Evolutionary conservation across 2,113 vertebrate species (phyloP).

Genomic region (Tetrax tetrax): DNA sequence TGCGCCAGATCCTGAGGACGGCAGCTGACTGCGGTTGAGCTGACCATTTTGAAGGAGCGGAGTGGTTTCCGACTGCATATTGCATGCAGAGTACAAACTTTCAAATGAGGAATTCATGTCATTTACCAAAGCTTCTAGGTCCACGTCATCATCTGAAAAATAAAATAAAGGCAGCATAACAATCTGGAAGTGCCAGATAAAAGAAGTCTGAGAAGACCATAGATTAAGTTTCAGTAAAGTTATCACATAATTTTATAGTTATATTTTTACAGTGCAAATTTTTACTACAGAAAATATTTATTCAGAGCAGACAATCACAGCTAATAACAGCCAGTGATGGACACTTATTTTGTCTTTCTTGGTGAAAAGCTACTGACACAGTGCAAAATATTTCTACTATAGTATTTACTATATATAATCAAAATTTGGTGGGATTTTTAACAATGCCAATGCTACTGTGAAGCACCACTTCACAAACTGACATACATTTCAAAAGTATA

Average conservation of each 20-base stretch:
- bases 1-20: conserved; percentile 13
- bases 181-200: background rate
- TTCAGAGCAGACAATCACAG: background rate
- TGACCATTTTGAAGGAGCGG: conserved; percentile 90
- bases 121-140: conserved; percentile 91
- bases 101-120: conserved; percentile 94
- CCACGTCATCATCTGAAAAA: conserved; percentile 90
- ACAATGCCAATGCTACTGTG: background rate
- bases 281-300: background rate
- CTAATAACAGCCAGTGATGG: background rate
- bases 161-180: background rate
- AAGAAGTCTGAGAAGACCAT: background rate
- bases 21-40: conserved; percentile 64
- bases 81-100: conserved; percentile 83
- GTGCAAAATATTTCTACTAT: background rate
- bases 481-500: background rate
- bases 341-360: background rate
- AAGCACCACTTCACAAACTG: background rate
- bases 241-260: background rate
- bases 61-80: conserved; percentile 81
- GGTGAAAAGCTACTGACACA: background rate
- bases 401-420: background rate
- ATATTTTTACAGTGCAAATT: background rate
- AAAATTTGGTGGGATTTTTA: background rate
- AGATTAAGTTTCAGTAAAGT: background rate